Evolutionary conservation across 2,888 invertebrate genomes (phyloP).

Genomic region (Halictus quadricinctus): DNA sequence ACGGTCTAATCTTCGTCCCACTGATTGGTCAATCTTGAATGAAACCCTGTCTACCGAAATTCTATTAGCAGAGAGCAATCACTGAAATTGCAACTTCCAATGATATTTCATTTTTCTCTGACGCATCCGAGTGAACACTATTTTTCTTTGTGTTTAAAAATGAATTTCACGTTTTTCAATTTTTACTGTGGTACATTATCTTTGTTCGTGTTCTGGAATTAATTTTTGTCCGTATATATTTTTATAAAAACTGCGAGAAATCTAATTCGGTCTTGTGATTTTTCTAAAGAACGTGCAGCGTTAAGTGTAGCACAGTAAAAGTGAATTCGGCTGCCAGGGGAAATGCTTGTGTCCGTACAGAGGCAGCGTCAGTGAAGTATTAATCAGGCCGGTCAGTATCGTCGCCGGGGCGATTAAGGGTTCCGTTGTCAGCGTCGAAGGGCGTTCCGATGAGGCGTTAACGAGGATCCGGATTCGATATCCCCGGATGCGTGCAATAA

Average conservation of each 20-base stretch:
- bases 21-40: neutral
- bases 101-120: neutral
- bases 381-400: neutral
- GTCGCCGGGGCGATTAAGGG: conserved; percentile 1
- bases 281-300: neutral
- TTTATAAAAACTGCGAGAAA: neutral
- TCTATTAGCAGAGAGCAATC: neutral
- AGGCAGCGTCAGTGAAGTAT: neutral
- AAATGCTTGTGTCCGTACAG: neutral
- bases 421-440: conserved; percentile 1
- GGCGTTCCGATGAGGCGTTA: conserved; percentile 23
- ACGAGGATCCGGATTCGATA: conserved; percentile 34
- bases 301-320: neutral
- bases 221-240: neutral
- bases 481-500: conserved; percentile 16
- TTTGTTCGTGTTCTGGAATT: too few species aligned
- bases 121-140: neutral
- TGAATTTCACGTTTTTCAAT: too few species aligned
- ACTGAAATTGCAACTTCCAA: neutral
- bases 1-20: neutral
- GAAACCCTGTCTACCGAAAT: neutral
- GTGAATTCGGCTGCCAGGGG: neutral
- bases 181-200: too few species aligned
- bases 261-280: neutral
- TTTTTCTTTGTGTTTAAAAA: neutral